Base-by-base conservation (phyloP, 2,113 vertebrate genomes). In the Nematolebias whitei region DNA sequence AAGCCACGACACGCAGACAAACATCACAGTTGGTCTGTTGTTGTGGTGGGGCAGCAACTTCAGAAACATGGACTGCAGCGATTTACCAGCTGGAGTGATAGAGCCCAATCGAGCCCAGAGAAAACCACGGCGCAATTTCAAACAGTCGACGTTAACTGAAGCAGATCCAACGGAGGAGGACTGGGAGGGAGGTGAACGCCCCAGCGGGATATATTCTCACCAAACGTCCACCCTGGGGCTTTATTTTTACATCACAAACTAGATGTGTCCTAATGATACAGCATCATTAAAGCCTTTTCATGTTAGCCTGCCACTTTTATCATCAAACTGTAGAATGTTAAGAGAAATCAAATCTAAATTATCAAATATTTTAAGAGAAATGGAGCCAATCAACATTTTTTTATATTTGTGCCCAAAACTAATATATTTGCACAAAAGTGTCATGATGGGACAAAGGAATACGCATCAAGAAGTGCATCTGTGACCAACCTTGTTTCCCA, bases 1-100 rank as follows among this genome's bases (percentile, higher is more conserved):
- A 72, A 87, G 89, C 81, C 74, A 83, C 77, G 79, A 87, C 86
- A 87, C 70, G 64, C 86, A 86, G 84, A 89, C 85, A 84, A 89
- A 88, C 83, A 87, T 89, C 87, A 79, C 80, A 87, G 84, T 74
- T 59, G 45, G 64, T 71, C 68, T 85, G 85, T 76, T 84, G 85
- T 80, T 82, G 86, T 83, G 72, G 86, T 43, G 38, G 80, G 68
- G 81, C 80, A 84, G 77, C 77, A 78, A 67, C 85, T 89, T 87
- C 79, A 86, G 60, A 89, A 84, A 87, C 84, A 83, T 75, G 89
- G 83, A 71, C 73, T 82, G 73, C 69, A 82, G 89, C 89, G 85
- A 85, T 88, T 85, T 86, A 78, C 79, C 82, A 85, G 82, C 84
- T 78, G 76, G 68, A 82, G 85, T 84, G 87, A 87, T 87, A 67